These are phyloP conservation scores for Polydesmus complanatus DNA, from an alignment of 2,888 invertebrate species.

Conservation along the genomic window DNA sequence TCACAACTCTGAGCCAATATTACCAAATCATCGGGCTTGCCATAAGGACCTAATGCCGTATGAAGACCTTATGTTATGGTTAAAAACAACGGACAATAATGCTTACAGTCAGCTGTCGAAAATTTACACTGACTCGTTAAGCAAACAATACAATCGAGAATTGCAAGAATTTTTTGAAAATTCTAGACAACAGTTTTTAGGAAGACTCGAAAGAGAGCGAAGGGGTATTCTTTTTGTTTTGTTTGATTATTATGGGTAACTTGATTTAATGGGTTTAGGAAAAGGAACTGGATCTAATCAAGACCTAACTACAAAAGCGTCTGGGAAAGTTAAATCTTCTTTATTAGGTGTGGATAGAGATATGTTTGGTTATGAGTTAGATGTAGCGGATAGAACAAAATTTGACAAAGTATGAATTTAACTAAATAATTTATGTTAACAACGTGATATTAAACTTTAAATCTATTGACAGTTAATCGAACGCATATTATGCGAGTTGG, in stretches of 20 bases:
- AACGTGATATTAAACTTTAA: not conserved
- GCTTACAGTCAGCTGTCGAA: conserved; percentile 66
- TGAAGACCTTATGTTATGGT: conserved; percentile 81
- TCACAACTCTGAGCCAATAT: conserved; percentile 38
- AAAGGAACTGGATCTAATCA: conserved; percentile 18
- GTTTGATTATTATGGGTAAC: not conserved
- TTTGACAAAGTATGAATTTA: conserved; percentile 29
- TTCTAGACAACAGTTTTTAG: conserved; percentile 44
- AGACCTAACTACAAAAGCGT: conserved; percentile 18
- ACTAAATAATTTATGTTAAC: not conserved
- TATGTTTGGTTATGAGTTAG: conserved; percentile 48
- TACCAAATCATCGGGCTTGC: conserved; percentile 62
- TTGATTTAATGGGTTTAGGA: not conserved
- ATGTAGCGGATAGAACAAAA: conserved; percentile 38
- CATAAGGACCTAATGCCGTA: conserved; percentile 77
- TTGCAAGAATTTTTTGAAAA: conserved; percentile 61
- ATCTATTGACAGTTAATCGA: conserved; percentile 46
- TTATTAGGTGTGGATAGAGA: conserved; percentile 47
- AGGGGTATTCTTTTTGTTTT: not conserved
- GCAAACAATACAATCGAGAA: conserved; percentile 78
- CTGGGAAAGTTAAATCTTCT: conserved; percentile 17
- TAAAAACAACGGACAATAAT: conserved; percentile 69
- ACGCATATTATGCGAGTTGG: conserved; percentile 72
- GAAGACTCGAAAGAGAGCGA: conserved; percentile 5
- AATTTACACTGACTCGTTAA: conserved; percentile 65